Conservation (phyloP, 2,113 vertebrate genomes). For the Candoia aspera region DNA sequence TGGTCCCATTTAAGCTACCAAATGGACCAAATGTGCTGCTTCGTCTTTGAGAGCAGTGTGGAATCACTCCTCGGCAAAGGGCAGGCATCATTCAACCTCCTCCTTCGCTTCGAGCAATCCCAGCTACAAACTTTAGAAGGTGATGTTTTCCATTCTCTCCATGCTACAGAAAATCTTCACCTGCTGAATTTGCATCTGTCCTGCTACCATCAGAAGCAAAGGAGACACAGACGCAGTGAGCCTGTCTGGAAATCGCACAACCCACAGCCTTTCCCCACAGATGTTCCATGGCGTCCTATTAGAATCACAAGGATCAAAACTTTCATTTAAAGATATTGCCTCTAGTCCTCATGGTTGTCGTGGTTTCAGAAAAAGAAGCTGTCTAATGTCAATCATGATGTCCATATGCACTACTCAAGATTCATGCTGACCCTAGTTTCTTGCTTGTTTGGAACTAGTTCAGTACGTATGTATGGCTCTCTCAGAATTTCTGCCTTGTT, state of each 20-base stretch:
- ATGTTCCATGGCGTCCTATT: neutral
- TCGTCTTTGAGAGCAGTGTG: neutral
- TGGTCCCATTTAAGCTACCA: neutral
- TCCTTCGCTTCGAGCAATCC: neutral
- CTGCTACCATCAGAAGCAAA: neutral
- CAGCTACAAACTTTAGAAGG: neutral
- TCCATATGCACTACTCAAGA: neutral
- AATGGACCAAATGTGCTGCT: neutral
- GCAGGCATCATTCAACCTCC: neutral
- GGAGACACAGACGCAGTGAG: neutral
- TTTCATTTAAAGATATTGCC: neutral
- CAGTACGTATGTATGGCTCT: neutral
- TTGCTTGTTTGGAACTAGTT: neutral
- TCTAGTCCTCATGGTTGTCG: neutral
- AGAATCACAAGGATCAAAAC: neutral
- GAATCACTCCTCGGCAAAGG: neutral
- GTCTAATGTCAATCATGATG: neutral
- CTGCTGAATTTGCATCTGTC: neutral
- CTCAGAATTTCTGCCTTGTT: neutral
- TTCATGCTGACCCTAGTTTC: neutral
- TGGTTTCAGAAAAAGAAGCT: neutral
- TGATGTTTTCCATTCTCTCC: neutral
- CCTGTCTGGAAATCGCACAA: neutral
- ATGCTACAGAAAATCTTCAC: neutral
- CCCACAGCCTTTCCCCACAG: neutral